Evolutionary conservation across 2,888 invertebrate genomes (phyloP), one percentile per base, ranked within the genome.

Genomic region (Seira sanloemensis): DNA sequence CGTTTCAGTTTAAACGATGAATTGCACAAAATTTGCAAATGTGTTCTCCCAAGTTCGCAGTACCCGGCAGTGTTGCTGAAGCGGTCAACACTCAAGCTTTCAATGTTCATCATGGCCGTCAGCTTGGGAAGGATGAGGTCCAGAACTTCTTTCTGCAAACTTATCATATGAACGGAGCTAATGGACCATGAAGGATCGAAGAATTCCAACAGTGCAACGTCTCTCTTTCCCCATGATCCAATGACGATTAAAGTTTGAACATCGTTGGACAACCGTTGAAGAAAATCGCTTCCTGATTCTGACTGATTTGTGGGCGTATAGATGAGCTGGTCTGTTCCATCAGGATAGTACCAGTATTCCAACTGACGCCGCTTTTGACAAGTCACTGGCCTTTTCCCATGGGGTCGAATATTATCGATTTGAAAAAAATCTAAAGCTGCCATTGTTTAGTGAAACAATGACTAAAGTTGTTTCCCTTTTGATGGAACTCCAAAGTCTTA

Each of bases 291-390:
- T 46, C 12, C 24, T 21, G 19, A 2, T 46, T n/a, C 18, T 18
- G 24, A 12, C 46, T 21, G 2, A 50, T 54, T 19, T n/a, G n/a
- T n/a, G 27, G 46, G 37, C 24, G 21, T 27, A 26, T 83, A 71
- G n/a, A 86, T 26, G 16, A 83, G 27, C 24, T 83, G 72, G 46
- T 86, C 86, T 58, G 21, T 71, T 0, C 86, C 86, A 46, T 83
- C 83, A 5, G 86, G 86, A 26, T 86, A 86, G 18, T 76, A 86
- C 86, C 86, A 86, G 50, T 86, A 86, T 9, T 75, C 83, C 12
- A 86, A 67, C 19, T 83, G 66, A 2, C 83, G 74, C 25, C 79
- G 18, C 37, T 83, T 72, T 21, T 78, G 65, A 50, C 86, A 86
- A 24, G 37, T 73, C 2, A 67, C 46, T 5, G 16, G 37, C 25